Conservation (phyloP, 2,113 vertebrate species). For the Camelus bactrianus region DNA sequence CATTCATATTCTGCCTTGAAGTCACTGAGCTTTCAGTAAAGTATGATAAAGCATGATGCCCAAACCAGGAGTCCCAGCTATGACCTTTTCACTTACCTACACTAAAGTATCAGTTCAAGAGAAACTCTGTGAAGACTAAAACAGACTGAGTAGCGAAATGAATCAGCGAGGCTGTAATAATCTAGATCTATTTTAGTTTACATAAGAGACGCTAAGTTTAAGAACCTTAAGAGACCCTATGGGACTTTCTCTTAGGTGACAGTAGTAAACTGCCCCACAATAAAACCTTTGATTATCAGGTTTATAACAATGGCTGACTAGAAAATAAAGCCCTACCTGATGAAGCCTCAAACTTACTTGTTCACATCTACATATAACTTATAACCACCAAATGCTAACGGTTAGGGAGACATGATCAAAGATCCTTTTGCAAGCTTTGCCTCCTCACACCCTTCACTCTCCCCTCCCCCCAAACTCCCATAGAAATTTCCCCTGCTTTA, state of each 20-base stretch:
- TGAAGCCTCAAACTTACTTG: conserved; percentile 30
- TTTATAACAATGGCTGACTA: neutral
- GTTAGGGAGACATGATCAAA: conserved; percentile 33
- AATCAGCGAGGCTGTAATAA: conserved; percentile 24
- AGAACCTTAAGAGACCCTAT: neutral
- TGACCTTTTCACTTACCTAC: conserved; percentile 38
- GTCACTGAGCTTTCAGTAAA: conserved; percentile 19
- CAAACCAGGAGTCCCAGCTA: conserved; percentile 22
- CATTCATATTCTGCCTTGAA: neutral
- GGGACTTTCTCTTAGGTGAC: neutral
- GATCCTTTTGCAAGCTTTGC: conserved; percentile 30
- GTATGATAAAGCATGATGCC: neutral
- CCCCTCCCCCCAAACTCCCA: neutral
- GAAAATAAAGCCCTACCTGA: conserved; percentile 19
- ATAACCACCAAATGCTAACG: neutral
- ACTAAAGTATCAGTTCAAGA: neutral
- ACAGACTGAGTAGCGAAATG: neutral
- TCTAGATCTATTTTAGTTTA: neutral
- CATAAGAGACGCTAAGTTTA: neutral
- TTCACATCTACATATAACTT: neutral
- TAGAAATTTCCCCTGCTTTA: conserved; percentile 27
- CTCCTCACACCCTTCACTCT: neutral
- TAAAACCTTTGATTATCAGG: neutral
- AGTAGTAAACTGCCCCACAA: neutral
- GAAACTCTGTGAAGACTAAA: conserved; percentile 48